Percentiles rank a stretch among this genome's conserved stretches.
Conservation (phyloP, 2,888 invertebrate species). For the Microctonus aethiopoides region DNA sequence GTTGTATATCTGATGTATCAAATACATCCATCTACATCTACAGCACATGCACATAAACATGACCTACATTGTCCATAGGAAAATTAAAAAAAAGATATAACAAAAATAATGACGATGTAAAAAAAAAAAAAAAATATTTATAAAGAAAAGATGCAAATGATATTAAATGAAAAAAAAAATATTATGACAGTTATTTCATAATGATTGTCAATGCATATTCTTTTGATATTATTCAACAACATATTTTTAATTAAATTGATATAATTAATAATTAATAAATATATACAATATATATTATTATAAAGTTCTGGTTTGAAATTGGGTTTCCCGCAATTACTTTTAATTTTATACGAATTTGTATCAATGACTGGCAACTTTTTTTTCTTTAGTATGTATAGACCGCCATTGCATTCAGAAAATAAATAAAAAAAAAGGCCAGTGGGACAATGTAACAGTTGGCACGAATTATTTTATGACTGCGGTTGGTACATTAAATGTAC, state of each 20-base stretch:
- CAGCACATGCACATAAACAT: not conserved
- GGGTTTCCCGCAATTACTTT: no score
- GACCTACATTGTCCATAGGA: not conserved
- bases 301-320: no score
- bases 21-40: not conserved
- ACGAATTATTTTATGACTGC: slow-evolving; percentile 27
- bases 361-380: slow-evolving; percentile 60
- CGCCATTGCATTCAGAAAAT: slow-evolving; percentile 18
- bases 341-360: slow-evolving; percentile 57
- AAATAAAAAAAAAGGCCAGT: not conserved
- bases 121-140: not conserved
- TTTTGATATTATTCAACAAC: not conserved
- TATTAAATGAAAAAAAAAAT: not conserved
- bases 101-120: not conserved
- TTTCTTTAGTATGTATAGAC: slow-evolving; percentile 29
- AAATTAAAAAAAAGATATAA: not conserved
- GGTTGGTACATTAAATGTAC: not conserved
- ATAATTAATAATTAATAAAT: not conserved
- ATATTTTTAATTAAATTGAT: not conserved
- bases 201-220: not conserved
- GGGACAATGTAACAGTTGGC: slow-evolving; percentile 54
- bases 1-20: not conserved
- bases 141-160: not conserved
- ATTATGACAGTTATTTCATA: not conserved
- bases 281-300: not conserved